Evolutionary conservation across 2,113 vertebrate genomes (phyloP).

Genomic region (Pseudorasbora parva): DNA sequence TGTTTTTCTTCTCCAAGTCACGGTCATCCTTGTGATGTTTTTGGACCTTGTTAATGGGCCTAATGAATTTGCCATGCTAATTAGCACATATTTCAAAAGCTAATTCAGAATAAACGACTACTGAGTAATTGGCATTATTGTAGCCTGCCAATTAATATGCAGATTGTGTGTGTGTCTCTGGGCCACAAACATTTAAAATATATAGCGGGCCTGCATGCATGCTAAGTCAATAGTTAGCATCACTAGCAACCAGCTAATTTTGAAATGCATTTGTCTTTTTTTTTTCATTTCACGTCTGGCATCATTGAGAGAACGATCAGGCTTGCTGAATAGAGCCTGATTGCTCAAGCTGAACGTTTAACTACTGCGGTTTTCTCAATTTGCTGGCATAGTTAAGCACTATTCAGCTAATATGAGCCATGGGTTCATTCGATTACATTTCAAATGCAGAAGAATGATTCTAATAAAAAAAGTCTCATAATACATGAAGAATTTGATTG

Average conservation of each 20-base stretch:
- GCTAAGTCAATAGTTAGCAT: constrained; percentile 32
- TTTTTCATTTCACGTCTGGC: constrained; percentile 44
- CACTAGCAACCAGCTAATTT: constrained; percentile 3
- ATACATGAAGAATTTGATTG: constrained; percentile 36
- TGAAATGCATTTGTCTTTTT: neutral
- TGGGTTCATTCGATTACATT: constrained; percentile 4
- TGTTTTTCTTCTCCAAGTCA: neutral
- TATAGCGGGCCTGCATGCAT: neutral
- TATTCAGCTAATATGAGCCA: constrained; percentile 31
- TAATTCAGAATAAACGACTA: constrained; percentile 38
- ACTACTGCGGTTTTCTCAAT: constrained; percentile 63
- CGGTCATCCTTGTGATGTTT: constrained; percentile 36
- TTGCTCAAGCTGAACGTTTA: constrained; percentile 58
- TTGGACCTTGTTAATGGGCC: constrained; percentile 28
- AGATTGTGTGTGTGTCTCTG: neutral
- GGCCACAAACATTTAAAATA: neutral
- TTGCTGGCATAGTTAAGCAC: constrained; percentile 52
- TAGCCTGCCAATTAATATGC: constrained; percentile 36
- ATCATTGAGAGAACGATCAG: constrained; percentile 24
- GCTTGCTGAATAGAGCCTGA: constrained; percentile 69
- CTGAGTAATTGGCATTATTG: constrained; percentile 20
- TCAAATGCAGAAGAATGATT: constrained; percentile 37
- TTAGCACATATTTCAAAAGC: constrained; percentile 55
- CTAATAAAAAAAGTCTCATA: constrained; percentile 19
- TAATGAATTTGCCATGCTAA: constrained; percentile 52